These are phyloP conservation scores for Symphodus melops DNA, from an alignment of 2,113 vertebrate species.

Conservation along the genomic window DNA sequence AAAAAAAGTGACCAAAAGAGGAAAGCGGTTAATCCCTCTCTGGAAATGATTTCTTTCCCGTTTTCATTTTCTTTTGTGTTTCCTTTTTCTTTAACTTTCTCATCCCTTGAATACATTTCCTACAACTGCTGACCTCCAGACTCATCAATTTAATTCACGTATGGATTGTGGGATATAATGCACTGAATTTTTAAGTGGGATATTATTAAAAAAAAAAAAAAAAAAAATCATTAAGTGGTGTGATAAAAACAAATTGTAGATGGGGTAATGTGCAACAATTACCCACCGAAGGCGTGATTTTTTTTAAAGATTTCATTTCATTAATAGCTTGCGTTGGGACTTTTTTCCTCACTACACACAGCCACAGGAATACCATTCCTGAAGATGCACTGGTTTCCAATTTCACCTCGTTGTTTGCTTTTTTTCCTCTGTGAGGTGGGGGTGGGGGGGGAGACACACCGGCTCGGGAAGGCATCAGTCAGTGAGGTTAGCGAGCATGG, in stretches of 20 bases:
- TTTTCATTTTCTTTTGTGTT: slow-evolving; percentile 18
- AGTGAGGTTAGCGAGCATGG: slow-evolving; percentile 66
- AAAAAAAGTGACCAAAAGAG: slow-evolving; percentile 65
- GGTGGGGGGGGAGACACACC: slow-evolving; percentile 48
- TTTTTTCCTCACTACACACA: slow-evolving; percentile 51
- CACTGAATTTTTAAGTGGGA: slow-evolving; percentile 63
- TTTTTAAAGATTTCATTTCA: slow-evolving; percentile 69
- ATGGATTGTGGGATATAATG: slow-evolving; percentile 54
- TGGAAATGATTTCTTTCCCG: slow-evolving; percentile 45
- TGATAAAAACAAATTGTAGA: slow-evolving; percentile 71
- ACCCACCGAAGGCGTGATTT: slow-evolving; percentile 57
- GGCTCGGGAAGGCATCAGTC: slow-evolving; percentile 67
- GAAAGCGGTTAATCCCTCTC: slow-evolving; percentile 54
- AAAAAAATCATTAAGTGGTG: slow-evolving; percentile 67
- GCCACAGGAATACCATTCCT: slow-evolving; percentile 65
- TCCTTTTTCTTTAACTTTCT: slow-evolving; percentile 13
- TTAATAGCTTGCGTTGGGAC: slow-evolving; percentile 63
- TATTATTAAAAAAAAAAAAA: slow-evolving; percentile 70
- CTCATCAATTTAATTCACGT: slow-evolving; percentile 55
- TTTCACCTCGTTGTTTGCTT: slow-evolving; percentile 69
- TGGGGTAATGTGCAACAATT: slow-evolving; percentile 70
- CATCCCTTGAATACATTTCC: slow-evolving; percentile 46
- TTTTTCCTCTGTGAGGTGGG: slow-evolving; percentile 58
- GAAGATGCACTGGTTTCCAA: slow-evolving; percentile 67
- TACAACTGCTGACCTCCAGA: slow-evolving; percentile 30